These are phyloP conservation scores for Coenonympha arcania DNA, from an alignment of 2,888 invertebrate genomes.

Conservation along the genomic window DNA sequence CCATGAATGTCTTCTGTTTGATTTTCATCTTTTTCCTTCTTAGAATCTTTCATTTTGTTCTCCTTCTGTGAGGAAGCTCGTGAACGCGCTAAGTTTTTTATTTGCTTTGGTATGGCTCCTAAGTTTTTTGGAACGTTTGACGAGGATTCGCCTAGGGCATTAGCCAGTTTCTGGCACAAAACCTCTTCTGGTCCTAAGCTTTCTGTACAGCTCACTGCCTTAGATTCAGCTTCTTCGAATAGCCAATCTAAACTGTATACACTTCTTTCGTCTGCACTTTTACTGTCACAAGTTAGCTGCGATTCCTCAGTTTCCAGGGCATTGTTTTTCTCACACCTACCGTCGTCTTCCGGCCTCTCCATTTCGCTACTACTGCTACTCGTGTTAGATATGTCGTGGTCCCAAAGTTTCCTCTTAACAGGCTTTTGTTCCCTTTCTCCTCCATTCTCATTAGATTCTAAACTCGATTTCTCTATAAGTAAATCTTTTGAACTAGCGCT, in stretches of 20 bases:
- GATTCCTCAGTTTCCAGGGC: slow-evolving; percentile 54
- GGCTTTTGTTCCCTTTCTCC: slow-evolving; percentile 51
- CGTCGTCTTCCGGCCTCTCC: slow-evolving; percentile 42
- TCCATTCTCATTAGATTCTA: slow-evolving; percentile 67
- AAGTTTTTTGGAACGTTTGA: slow-evolving; percentile 76
- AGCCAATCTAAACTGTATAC: slow-evolving; percentile 69
- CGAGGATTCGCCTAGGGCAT: slow-evolving; percentile 61
- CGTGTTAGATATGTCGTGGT: slow-evolving; percentile 74
- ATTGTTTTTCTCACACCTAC: slow-evolving; percentile 39
- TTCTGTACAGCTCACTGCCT: slow-evolving; percentile 41
- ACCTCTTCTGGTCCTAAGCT: slow-evolving; percentile 45
- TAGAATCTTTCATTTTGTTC: slow-evolving; percentile 69
- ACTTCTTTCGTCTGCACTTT: slow-evolving; percentile 62
- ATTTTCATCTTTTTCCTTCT: slow-evolving; percentile 62
- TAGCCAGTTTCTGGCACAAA: slow-evolving; percentile 49
- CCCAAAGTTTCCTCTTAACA: slow-evolving; percentile 61
- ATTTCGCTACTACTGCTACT: slow-evolving; percentile 73
- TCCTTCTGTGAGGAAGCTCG: slow-evolving; percentile 75
- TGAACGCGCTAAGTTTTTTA: slow-evolving; percentile 71
- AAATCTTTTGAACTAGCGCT: slow-evolving; percentile 83
- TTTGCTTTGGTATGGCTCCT: slow-evolving; percentile 82
- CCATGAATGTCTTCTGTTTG: slow-evolving; percentile 62
- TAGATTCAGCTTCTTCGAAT: slow-evolving; percentile 53
- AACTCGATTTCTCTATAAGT: slow-evolving; percentile 74
- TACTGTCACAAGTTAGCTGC: slow-evolving; percentile 52